A percentile compares a stretch with the other conserved stretches of the same genome.
phyloP scores from a whole-genome alignment of 2,888 invertebrate species.

The Acrobasis repandana region DNA sequence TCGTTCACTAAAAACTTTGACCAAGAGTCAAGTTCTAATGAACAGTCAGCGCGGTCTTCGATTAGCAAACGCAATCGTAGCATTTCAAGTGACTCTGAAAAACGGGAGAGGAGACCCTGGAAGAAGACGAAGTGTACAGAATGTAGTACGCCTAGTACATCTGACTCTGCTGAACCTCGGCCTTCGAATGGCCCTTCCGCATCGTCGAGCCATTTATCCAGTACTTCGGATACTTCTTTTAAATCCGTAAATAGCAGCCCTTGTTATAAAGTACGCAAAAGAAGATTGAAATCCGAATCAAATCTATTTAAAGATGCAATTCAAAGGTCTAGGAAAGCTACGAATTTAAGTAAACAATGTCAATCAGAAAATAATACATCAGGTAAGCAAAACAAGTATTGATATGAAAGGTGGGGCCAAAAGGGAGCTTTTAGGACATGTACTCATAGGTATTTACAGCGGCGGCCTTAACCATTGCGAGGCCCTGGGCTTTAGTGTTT shows the following conservation, averaged over 20 bases:
- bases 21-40: slow-evolving; percentile 50
- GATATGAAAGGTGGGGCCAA: too few relatives aligned
- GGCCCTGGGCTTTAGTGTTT: too few relatives aligned
- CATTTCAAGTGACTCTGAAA: slow-evolving; percentile 53
- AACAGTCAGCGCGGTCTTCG: slow-evolving; percentile 50
- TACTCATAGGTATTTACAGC: too few relatives aligned
- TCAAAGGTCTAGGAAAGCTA: slow-evolving; percentile 56
- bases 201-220: slow-evolving; percentile 52
- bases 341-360: slow-evolving; percentile 44
- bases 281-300: slow-evolving; percentile 64
- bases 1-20: slow-evolving; percentile 61
- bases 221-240: slow-evolving; percentile 67
- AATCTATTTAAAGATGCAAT: slow-evolving; percentile 63
- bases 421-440: too few relatives aligned
- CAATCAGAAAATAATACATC: slow-evolving; percentile 47
- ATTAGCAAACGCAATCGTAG: slow-evolving; percentile 58
- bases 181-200: slow-evolving; percentile 35
- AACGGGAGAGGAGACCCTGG: slow-evolving; percentile 49
- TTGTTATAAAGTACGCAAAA: slow-evolving; percentile 66
- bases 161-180: slow-evolving; percentile 53
- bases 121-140: slow-evolving; percentile 66
- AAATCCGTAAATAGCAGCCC: slow-evolving; percentile 68
- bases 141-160: slow-evolving; percentile 53
- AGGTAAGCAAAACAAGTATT: slow-evolving; percentile 43
- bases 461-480: too few relatives aligned